A percentile compares a stretch with the other conserved stretches of the same genome.
phyloP scores from a whole-genome alignment of 2,113 vertebrate genomes.

The Mastomys natalensis region DNA sequence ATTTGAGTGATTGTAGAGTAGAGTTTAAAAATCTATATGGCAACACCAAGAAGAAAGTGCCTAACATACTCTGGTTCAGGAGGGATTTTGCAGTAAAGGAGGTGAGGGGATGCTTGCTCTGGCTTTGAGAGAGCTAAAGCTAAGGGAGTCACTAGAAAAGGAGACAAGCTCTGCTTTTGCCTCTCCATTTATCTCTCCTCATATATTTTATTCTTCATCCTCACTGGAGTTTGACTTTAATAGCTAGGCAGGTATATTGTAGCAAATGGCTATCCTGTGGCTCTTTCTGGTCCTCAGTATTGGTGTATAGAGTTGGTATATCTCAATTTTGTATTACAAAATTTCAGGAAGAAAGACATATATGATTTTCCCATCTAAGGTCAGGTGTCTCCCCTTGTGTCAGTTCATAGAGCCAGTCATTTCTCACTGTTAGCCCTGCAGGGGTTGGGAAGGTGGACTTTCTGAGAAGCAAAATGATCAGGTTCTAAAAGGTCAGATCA shows the following conservation, averaged over 20 bases:
- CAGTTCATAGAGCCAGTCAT: background rate
- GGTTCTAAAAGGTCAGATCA: background rate
- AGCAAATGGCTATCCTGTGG: background rate
- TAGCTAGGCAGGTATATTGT: background rate
- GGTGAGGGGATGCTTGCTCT: background rate
- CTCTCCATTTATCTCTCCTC: background rate
- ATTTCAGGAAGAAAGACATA: background rate
- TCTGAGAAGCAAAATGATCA: background rate
- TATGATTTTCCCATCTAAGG: background rate
- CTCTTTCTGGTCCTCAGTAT: constrained; percentile 1
- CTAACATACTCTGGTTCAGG: background rate
- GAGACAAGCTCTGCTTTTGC: background rate
- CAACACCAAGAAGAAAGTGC: background rate
- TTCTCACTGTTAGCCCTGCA: background rate
- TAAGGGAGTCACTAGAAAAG: background rate
- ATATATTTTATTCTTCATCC: background rate
- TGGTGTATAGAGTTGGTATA: background rate
- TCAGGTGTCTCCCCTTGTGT: background rate
- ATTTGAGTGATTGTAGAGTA: background rate
- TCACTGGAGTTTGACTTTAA: background rate
- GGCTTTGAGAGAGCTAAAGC: background rate
- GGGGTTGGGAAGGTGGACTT: background rate
- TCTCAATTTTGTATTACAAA: background rate
- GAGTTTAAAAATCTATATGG: background rate
- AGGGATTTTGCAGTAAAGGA: background rate